Evolutionary conservation across 2,113 vertebrate genomes (phyloP), one percentile per base, ranked within the genome.

Genomic region (Mungos mungo): DNA sequence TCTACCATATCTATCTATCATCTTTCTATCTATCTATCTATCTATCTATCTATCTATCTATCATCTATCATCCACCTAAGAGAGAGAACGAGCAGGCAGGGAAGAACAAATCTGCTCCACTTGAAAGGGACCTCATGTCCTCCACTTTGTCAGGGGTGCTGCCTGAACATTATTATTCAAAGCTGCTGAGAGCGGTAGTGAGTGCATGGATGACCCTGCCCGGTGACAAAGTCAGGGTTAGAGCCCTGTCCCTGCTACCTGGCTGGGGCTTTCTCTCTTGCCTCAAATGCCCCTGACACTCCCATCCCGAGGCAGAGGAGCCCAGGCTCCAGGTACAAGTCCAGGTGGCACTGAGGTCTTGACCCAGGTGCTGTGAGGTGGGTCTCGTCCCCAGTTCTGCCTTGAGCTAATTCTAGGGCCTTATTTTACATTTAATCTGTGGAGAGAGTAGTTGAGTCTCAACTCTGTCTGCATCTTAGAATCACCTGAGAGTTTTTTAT

Each of bases 41-140:
- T 14, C 33, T 16, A 7, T 68, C 65, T n/a, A 68, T 50, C 31
- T 68, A n/a, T 79, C 38, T 47, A 2, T 72, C 84, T 86, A 2
- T 74, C n/a, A n/a, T n/a, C n/a, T 29, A 25, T 74, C n/a, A 65
- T 65, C 63, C 27, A 65, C 27, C 63, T 5, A 7, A 60, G 33
- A 33, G n/a, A 57, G 29, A 33, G 3, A 35, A 66, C 8, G 13
- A 69, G 47, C 12, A 54, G 77, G 77, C 54, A 33, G 71, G 35
- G 60, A 79, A 31, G 41, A 54, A 54, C 1, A n/a, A 4, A 21
- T 5, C 35, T 31, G 10, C 38, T 15, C 76, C 18, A 3, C 33
- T 1, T 45, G 10, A 19, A 16, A 1, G 1, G 0, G 1, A 3
- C 18, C 19, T 23, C 71, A 27, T 0, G 1, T n/a, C 52, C n/a